These are phyloP conservation scores for Parnassius apollo DNA, from an alignment of 2,888 invertebrate species.

Conservation along the genomic window DNA sequence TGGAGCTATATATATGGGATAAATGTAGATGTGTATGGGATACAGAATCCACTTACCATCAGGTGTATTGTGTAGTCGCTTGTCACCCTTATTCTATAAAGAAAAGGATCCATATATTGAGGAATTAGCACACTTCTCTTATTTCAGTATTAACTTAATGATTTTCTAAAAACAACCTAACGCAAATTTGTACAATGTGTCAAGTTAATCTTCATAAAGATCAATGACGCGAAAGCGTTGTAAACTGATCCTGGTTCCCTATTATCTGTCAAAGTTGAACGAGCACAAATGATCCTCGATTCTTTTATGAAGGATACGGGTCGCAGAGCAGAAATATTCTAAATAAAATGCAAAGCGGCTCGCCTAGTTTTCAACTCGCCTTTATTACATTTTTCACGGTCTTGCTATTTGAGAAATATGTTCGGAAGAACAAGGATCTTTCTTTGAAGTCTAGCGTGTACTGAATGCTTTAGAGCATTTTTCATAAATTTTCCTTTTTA, in stretches of 20 bases:
- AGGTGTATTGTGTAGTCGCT: too few relatives aligned
- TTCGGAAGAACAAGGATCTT: background rate
- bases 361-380: conserved; percentile 34
- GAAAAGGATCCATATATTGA: too few relatives aligned
- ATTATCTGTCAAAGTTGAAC: conserved; percentile 25
- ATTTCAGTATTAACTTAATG: too few relatives aligned
- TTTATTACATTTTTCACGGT: conserved; percentile 43
- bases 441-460: background rate
- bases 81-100: too few relatives aligned
- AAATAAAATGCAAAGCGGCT: conserved; percentile 38
- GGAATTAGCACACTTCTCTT: too few relatives aligned
- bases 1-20: too few relatives aligned
- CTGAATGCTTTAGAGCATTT: conserved; percentile 9
- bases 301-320: conserved; percentile 12
- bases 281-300: conserved; percentile 14
- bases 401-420: conserved; percentile 38
- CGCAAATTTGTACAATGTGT: background rate
- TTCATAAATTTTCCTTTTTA: conserved; percentile 4
- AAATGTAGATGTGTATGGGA: too few relatives aligned
- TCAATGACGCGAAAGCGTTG: conserved; percentile 12
- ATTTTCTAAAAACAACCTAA: background rate
- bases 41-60: too few relatives aligned
- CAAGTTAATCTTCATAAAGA: conserved; percentile 7
- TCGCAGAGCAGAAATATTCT: conserved; percentile 32
- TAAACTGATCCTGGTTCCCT: conserved; percentile 9